Conservation (phyloP, 2,797 vertebrate genomes). For the Alfaro cultratus region DNA sequence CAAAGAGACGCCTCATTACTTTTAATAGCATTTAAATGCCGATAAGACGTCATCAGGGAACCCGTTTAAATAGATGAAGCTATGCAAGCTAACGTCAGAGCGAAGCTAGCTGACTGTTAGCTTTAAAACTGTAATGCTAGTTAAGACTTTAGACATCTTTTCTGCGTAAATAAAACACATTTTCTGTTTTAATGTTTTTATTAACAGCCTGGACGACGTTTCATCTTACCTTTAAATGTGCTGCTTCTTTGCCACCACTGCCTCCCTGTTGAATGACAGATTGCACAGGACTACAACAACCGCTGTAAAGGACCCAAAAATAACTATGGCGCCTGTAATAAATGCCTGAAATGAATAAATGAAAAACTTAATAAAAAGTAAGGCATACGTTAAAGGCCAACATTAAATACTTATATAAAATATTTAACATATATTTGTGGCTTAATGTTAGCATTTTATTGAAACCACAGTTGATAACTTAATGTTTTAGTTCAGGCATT, state of each 20-base stretch:
- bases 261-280: conserved; percentile 47
- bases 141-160: not conserved
- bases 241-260: conserved; percentile 14
- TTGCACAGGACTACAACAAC: conserved; percentile 58
- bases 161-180: accelerated
- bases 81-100: conserved; percentile 17
- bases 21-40: not conserved
- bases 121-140: not conserved
- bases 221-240: conserved; percentile 45
- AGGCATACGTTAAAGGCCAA: too few relatives aligned
- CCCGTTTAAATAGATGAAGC: not conserved
- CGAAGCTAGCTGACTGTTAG: conserved; percentile 30
- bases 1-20: not conserved
- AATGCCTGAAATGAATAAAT: conserved; percentile 41
- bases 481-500: not conserved
- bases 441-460: not conserved
- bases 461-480: not conserved
- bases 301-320: conserved; percentile 35
- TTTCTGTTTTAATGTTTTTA: not conserved
- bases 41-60: not conserved
- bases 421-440: not conserved
- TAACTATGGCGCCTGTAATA: not conserved
- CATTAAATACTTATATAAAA: not conserved
- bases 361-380: not conserved
- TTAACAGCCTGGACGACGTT: accelerated